Evolutionary conservation across 2,113 vertebrate species (phyloP).

Genomic region (Monopterus albus): DNA sequence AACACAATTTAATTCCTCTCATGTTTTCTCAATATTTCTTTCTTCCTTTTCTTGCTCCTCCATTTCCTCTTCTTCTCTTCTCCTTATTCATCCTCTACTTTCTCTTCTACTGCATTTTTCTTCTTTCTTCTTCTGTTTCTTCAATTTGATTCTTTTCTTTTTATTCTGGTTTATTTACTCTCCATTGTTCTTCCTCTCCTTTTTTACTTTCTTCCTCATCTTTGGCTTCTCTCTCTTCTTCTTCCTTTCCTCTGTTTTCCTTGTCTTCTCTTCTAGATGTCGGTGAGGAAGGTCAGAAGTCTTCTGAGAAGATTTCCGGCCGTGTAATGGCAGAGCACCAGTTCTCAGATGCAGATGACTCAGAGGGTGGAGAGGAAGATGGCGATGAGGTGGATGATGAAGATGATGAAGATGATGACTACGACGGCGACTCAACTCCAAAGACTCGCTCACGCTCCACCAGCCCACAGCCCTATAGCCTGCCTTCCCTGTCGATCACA

Average conservation of each 20-base stretch:
- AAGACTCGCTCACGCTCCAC: conserved; percentile 96
- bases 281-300: conserved; percentile 88
- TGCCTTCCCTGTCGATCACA: conserved; percentile 89
- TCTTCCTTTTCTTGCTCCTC: neutral
- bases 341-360: conserved; percentile 97
- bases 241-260: neutral
- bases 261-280: conserved; percentile 32
- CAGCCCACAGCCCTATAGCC: conserved; percentile 90
- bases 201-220: neutral
- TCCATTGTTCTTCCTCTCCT: neutral
- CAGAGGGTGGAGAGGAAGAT: conserved; percentile 90
- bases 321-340: conserved; percentile 89
- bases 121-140: too few species aligned
- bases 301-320: conserved; percentile 84
- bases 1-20: conserved; percentile 9
- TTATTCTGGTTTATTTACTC: neutral
- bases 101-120: too few species aligned
- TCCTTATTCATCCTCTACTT: too few species aligned
- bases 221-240: too few species aligned
- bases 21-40: too few species aligned
- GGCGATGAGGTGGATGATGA: conserved; percentile 95
- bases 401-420: conserved; percentile 94
- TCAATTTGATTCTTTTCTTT: too few species aligned
- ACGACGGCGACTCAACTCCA: conserved; percentile 94
- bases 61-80: neutral